Base-by-base conservation (phyloP, 2,888 invertebrate species). In the Eupithecia abbreviata region DNA sequence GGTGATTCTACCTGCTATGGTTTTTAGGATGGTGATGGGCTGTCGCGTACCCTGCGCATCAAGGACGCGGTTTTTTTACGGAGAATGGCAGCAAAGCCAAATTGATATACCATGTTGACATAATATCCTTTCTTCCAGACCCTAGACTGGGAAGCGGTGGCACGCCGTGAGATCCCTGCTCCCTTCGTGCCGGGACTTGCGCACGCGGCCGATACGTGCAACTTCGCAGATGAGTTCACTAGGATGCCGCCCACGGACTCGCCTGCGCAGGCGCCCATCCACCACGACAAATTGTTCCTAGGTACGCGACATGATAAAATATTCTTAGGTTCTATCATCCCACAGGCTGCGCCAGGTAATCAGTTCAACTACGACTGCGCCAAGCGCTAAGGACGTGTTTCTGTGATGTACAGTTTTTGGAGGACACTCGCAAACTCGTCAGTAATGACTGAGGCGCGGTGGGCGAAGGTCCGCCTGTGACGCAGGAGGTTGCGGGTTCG, bases 191-290 rank as follows among this genome's bases (percentile, higher is more conserved):
- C 99, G n/a, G 96, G 96, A 76, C 97, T 99, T 74, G 95, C 95
- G 81, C 96, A 97, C 91, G 98, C 98, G 90, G 95, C 98, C 80
- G 99, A 99, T 93, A 98, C 98, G 15, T 98, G 98, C 88, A 99
- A 99, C 95, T 99, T 99, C 92, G 98, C 99, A 68, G 98, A 98
- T 82, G 99, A 99, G 94, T 99, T 99, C 93, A 99, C 99, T 0
- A 96, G 97, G 85, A 98, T 98, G 97, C 96, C 97, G 72, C 97
- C 98, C 9, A 97, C 98, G 0, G 99, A 99, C 92, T 98, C 98
- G 6, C 99, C 99, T 0, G 98, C 98, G 30, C 97, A 98, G 79
- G 97, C 98, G 75, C 99, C 99, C 62, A 96, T 97, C 67, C 97
- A 98, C 87, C 96, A 96, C 87, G 98, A 98, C 86, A 98, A 97